Percentiles rank a stretch among this genome's conserved stretches.
Conservation (phyloP, 2,797 vertebrate genomes). For the Aldrovandia affinis region DNA sequence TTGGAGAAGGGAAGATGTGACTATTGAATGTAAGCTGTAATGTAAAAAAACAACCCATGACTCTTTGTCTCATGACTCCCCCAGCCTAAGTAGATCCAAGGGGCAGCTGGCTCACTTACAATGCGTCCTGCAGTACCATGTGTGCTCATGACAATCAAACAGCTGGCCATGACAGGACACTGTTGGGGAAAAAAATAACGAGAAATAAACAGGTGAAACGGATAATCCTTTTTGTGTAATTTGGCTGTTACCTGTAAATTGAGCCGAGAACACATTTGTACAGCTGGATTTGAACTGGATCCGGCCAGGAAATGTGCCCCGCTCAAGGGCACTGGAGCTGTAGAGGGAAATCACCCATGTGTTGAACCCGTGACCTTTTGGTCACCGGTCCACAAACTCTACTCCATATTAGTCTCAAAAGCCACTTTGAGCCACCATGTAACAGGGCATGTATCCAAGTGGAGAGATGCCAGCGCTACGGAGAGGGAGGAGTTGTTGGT, state of each 20-base stretch:
- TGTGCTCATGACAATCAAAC: constrained; percentile 23
- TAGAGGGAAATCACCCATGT: constrained; percentile 50
- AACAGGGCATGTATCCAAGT: constrained; percentile 50
- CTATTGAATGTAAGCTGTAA: not conserved
- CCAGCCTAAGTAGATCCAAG: not conserved
- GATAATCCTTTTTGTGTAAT: constrained; percentile 42
- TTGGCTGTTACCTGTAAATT: constrained; percentile 47
- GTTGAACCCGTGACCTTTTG: constrained; percentile 36
- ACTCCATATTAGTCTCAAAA: constrained; percentile 24
- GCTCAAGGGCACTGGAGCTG: constrained; percentile 10
- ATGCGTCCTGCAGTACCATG: constrained; percentile 35
- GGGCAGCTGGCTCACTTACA: constrained; percentile 36
- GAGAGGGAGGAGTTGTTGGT: constrained; percentile 16
- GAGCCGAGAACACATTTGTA: constrained; percentile 58
- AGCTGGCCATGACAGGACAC: constrained; percentile 49
- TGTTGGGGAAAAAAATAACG: constrained; percentile 50
- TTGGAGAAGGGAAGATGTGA: not conserved
- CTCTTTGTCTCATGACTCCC: not conserved
- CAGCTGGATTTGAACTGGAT: constrained; percentile 57
- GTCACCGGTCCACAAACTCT: constrained; percentile 45
- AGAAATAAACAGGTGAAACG: constrained; percentile 42
- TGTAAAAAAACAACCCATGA: not conserved
- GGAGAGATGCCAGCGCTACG: constrained; percentile 42
- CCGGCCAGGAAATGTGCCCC: not conserved
- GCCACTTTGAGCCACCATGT: constrained; percentile 36